phyloP scores from a whole-genome alignment of 2,797 vertebrate genomes.

The Cheirogaleus major region DNA sequence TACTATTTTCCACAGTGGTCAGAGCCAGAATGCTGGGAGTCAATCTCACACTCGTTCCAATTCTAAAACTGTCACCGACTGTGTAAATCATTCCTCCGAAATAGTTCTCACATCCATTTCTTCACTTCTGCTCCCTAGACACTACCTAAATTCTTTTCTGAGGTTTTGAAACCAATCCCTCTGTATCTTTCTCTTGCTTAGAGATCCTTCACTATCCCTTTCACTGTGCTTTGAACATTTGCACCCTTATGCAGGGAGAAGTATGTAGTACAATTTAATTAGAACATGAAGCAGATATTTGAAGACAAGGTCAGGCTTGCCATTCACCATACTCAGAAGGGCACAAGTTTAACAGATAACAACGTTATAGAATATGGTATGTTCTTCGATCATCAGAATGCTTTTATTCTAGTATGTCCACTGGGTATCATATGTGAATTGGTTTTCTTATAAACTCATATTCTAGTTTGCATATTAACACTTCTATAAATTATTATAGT shows the following conservation, averaged over 20 bases:
- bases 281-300: background rate
- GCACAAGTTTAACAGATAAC: background rate
- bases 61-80: background rate
- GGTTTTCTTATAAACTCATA: slow-evolving; percentile 21
- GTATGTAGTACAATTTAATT: background rate
- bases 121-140: background rate
- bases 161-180: background rate
- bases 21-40: background rate
- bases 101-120: background rate
- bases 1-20: background rate
- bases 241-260: background rate
- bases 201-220: background rate
- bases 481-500: background rate
- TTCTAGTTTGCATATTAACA: background rate
- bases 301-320: background rate
- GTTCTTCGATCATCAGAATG: slow-evolving; percentile 8
- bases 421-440: background rate
- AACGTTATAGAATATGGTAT: background rate
- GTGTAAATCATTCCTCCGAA: background rate
- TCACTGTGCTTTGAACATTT: background rate
- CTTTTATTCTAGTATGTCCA: slow-evolving; percentile 30
- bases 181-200: background rate
- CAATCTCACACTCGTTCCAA: background rate
- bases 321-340: background rate
- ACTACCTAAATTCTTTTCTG: background rate